Conservation (phyloP, 2,797 vertebrate genomes). For the Amniataba percoides region DNA sequence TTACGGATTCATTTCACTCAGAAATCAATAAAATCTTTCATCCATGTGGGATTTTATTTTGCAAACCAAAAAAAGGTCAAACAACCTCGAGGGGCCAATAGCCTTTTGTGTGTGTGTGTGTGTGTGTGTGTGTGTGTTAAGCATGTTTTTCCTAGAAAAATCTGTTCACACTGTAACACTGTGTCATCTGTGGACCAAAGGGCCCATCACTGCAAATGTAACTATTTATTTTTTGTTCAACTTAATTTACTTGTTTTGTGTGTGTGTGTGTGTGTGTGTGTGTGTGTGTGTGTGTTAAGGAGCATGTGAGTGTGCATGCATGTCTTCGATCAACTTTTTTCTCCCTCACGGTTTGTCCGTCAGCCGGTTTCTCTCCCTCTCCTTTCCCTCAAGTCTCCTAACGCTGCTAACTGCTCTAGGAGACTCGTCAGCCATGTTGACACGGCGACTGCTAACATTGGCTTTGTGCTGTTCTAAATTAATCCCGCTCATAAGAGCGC, state of each 20-base stretch:
- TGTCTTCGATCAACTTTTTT: slow-evolving; percentile 35
- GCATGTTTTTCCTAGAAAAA: slow-evolving; percentile 6
- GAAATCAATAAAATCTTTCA: not conserved
- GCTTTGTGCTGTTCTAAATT: slow-evolving; percentile 77
- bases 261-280: no score
- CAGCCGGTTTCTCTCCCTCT: slow-evolving; percentile 9
- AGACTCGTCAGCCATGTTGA: slow-evolving; percentile 73
- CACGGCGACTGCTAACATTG: slow-evolving; percentile 78
- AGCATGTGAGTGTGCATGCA: not conserved
- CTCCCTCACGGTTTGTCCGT: slow-evolving; percentile 23
- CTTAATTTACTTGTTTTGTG: not conserved
- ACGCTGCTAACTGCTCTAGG: slow-evolving; percentile 31
- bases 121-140: slow-evolving; percentile 4
- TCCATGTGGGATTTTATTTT: no score
- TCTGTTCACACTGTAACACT: not conserved
- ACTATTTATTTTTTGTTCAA: not conserved
- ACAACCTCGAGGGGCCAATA: not conserved
- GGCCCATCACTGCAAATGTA: not conserved
- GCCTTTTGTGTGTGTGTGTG: not conserved
- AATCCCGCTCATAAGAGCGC: slow-evolving; percentile 69
- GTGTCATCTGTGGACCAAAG: not conserved
- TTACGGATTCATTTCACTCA: not conserved
- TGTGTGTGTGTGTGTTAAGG: not conserved
- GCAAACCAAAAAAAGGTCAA: slow-evolving; percentile 36
- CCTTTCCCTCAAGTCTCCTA: slow-evolving; percentile 49